These are phyloP conservation scores for Dolichoris vasculosae DNA, from an alignment of 1,140 invertebrate genomes.

Conservation along the genomic window DNA sequence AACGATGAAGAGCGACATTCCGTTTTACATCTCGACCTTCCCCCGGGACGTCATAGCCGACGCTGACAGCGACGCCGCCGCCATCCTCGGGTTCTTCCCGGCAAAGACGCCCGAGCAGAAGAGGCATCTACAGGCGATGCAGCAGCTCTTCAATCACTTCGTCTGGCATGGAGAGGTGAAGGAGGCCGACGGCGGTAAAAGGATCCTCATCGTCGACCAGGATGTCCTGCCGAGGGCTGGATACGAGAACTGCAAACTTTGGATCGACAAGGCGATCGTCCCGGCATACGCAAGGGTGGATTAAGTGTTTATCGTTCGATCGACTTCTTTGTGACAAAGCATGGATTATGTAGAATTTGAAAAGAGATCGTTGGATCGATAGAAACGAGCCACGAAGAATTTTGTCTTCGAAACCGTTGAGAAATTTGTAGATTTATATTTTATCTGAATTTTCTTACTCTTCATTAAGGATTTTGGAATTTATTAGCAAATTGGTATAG, in stretches of 20 bases:
- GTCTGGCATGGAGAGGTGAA: slow-evolving; percentile 82
- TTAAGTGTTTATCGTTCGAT: slow-evolving; percentile 62
- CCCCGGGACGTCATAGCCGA: slow-evolving; percentile 77
- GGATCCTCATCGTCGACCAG: slow-evolving; percentile 80
- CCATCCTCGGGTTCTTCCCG: slow-evolving; percentile 85
- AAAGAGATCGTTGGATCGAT: slow-evolving; percentile 17
- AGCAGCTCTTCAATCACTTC: slow-evolving; percentile 87
- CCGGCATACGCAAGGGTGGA: slow-evolving; percentile 80
- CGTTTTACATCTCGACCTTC: slow-evolving; percentile 84
- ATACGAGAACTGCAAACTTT: slow-evolving; percentile 83
- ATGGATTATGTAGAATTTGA: neutral
- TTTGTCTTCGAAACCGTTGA: slow-evolving; percentile 25
- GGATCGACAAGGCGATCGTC: slow-evolving; percentile 82
- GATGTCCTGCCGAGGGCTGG: slow-evolving; percentile 78
- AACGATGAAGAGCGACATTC: slow-evolving; percentile 77
- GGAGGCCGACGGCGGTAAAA: slow-evolving; percentile 73
- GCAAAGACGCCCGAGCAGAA: slow-evolving; percentile 82
- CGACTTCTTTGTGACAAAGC: slow-evolving; percentile 23
- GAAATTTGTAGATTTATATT: slow-evolving; percentile 39
- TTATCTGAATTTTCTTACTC: slow-evolving; percentile 19
- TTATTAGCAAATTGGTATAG: slow-evolving; percentile 23
- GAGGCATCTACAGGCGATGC: slow-evolving; percentile 84
- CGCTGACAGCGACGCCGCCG: slow-evolving; percentile 81
- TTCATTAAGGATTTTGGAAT: slow-evolving; percentile 30
- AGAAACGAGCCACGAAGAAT: slow-evolving; percentile 8